Evolutionary conservation across 2,113 vertebrate species (phyloP).

Genomic region (Lipotes vexillifer): DNA sequence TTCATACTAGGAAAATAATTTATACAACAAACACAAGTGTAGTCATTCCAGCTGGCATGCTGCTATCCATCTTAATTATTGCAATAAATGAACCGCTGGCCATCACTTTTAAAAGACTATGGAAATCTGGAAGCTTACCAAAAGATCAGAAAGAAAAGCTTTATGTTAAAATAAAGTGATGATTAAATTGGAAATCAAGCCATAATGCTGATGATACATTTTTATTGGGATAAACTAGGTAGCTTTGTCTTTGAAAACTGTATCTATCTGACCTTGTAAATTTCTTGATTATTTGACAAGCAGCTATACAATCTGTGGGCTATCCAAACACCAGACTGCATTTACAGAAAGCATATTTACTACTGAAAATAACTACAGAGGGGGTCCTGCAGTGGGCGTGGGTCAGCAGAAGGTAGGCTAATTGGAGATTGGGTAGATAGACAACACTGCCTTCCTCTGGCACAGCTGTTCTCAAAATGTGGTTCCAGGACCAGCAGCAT

Average conservation of each 20-base stretch:
- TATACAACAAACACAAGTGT: slow-evolving; percentile 64
- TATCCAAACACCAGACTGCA: not conserved
- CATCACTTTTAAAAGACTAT: slow-evolving; percentile 60
- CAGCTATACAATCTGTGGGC: not conserved
- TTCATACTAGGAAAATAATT: slow-evolving; percentile 60
- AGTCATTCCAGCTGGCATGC: slow-evolving; percentile 62
- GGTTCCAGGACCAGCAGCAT: not conserved
- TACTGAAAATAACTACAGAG: not conserved
- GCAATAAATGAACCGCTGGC: slow-evolving; percentile 62
- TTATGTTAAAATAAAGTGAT: slow-evolving; percentile 64
- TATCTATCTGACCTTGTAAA: slow-evolving; percentile 28
- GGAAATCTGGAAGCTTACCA: slow-evolving; percentile 55
- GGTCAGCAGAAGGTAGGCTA: not conserved
- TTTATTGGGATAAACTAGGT: slow-evolving; percentile 37
- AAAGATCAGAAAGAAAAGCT: slow-evolving; percentile 63
- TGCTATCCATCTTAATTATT: slow-evolving; percentile 71
- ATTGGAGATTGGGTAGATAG: not conserved
- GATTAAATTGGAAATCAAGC: slow-evolving; percentile 51
- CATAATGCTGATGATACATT: slow-evolving; percentile 44
- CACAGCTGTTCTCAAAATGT: not conserved
- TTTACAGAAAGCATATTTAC: not conserved
- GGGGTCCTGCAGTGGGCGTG: not conserved
- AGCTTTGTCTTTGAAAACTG: slow-evolving; percentile 49
- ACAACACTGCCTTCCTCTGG: not conserved
- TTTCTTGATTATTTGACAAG: slow-evolving; percentile 30